Percentiles rank a stretch among this genome's conserved stretches.
Conservation (phyloP, 1,140 invertebrate species). For the Gryllus bimaculatus region DNA sequence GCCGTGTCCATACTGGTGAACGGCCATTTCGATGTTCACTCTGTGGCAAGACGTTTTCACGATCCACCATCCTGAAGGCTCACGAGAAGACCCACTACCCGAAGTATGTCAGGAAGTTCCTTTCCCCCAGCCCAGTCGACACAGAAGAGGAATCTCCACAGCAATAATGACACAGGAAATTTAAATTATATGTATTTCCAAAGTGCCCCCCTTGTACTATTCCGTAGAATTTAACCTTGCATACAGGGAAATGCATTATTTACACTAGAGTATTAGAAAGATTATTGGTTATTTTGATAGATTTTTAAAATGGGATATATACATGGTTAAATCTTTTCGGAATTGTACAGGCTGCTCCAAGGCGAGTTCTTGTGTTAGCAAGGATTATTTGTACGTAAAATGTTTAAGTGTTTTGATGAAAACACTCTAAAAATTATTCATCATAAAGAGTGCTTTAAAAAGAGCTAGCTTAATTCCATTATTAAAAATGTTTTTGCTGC, state of each 20-base stretch:
- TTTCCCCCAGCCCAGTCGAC: constrained; percentile 73
- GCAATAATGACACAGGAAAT: constrained; percentile 13
- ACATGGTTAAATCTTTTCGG: constrained; percentile 17
- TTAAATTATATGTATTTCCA: constrained; percentile 12
- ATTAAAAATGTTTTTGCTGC: constrained; percentile 20
- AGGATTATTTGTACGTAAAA: constrained; percentile 13
- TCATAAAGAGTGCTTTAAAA: constrained; percentile 21
- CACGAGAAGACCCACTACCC: constrained; percentile 88
- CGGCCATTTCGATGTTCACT: constrained; percentile 77
- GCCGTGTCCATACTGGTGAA: constrained; percentile 82
- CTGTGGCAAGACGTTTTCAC: constrained; percentile 82
- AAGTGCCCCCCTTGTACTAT: constrained; percentile 13
- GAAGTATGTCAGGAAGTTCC: constrained; percentile 76
- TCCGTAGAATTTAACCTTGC: constrained; percentile 14
- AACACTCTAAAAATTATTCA: constrained; percentile 22
- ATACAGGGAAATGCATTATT: constrained; percentile 16
- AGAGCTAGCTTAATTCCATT: not conserved
- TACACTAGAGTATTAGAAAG: constrained; percentile 17
- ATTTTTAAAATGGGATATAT: constrained; percentile 14
- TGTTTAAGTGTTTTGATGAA: constrained; percentile 16
- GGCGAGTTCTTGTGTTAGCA: constrained; percentile 7
- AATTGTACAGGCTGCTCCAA: constrained; percentile 12
- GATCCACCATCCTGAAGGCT: constrained; percentile 79
- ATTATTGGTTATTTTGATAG: constrained; percentile 20
- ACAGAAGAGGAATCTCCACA: constrained; percentile 47